Evolutionary conservation across 2,888 invertebrate species (phyloP), one percentile per base, ranked within the genome.

Genomic region (Macrophya annulata): DNA sequence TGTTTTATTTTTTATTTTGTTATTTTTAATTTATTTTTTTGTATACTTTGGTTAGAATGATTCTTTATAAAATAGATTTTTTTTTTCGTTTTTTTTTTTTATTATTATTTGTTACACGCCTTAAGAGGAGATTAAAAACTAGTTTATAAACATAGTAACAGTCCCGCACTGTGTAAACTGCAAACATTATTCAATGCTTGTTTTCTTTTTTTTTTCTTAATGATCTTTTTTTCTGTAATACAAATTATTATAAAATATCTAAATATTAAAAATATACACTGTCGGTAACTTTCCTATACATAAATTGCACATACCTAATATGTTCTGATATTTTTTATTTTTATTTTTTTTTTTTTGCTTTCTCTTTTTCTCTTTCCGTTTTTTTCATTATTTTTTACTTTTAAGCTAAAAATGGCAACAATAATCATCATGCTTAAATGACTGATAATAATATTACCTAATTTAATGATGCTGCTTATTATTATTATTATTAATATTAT

Each of bases 251-350:
- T 65, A 85, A 85, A 85, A 74, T 74, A 51, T 84, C 72, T 72
- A 77, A 65, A 87, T 90, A 91, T 89, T 92, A 91, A 92, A 92
- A 92, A 92, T 92, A 92, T 92, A 92, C 92, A 92, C 88, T 91
- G 88, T 91, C 92, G 92, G 92, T 92, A 92, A 92, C 92, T 92
- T 90, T 92, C 90, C 91, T 92, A 92, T 91, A 91, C 91, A 91
- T 89, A 90, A 89, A 92, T 92, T 92, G 91, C 92, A 92, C 91
- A 87, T 90, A 90, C 85, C 86, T 90, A 90, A 87, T 86, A 88
- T 90, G 87, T 86, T 21, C 8, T n/a, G 25, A 0, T 31, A 8
- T 31, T 68, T 2, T 31, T 68, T 3, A 9, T 68, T 4, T 37
- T 4, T 37, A 10, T 4, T 43, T 74, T 10, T 45, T 72, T 25